A percentile compares a stretch with the other conserved stretches of the same genome.
phyloP scores from a whole-genome alignment of 2,113 vertebrate species.

The Lophochroa leadbeateri region DNA sequence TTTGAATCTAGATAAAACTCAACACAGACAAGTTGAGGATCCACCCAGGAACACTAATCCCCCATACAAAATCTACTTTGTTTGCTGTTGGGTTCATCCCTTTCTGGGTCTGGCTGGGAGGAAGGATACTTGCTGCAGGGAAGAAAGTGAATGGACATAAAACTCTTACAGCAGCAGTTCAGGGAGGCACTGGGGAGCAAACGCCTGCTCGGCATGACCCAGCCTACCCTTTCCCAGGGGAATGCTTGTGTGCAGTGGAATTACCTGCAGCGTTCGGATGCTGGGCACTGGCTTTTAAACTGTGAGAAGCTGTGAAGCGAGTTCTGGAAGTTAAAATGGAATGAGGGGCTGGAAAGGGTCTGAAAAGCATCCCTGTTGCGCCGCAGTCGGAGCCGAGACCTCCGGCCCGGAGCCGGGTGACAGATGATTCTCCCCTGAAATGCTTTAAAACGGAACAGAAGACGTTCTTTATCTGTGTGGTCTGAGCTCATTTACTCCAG shows the following conservation, averaged over 20 bases:
- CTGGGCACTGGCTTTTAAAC: background rate
- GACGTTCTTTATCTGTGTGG: conserved; percentile 94
- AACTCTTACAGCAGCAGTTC: accelerated
- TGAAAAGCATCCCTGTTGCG: conserved; percentile 52
- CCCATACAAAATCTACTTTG: background rate
- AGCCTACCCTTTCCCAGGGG: background rate
- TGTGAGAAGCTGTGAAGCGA: background rate
- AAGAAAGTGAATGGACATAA: accelerated
- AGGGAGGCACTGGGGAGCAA: background rate
- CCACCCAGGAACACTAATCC: background rate
- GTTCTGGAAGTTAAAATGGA: background rate
- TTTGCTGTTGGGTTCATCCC: background rate
- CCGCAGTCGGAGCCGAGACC: conserved; percentile 63
- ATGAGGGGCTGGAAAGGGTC: background rate
- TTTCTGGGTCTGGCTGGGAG: background rate
- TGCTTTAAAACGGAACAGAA: conserved; percentile 79
- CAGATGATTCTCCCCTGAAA: conserved; percentile 75
- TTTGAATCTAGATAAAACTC: background rate
- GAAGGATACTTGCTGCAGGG: background rate
- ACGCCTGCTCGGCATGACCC: background rate
- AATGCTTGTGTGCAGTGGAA: accelerated
- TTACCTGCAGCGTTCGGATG: background rate
- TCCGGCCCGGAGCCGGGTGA: conserved; percentile 56
- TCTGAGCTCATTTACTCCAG: conserved; percentile 80
- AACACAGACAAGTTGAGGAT: background rate